Evolutionary conservation across 2,888 invertebrate genomes (phyloP).

Genomic region (Euzetes globulus): DNA sequence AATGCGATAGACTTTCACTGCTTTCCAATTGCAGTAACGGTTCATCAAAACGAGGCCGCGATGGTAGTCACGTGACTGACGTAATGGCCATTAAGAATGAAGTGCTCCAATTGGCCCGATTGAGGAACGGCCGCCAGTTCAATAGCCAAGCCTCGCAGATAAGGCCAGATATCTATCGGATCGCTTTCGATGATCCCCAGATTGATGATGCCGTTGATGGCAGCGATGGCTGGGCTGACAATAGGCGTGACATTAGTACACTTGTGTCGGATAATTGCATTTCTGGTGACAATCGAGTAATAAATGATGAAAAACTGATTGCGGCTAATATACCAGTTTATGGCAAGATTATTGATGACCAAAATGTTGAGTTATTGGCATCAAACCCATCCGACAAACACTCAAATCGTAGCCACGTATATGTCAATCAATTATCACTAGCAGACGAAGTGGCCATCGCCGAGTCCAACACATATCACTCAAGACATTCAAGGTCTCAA

Average conservation of each 20-base stretch:
- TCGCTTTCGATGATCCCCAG: conserved; percentile 11
- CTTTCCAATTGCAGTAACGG: conserved; percentile 2
- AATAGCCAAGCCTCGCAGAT: not conserved
- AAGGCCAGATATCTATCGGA: conserved; percentile 26
- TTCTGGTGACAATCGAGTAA: conserved; percentile 10
- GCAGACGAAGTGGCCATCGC: conserved; percentile 21
- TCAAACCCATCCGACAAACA: not conserved
- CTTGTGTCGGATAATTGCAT: conserved; percentile 8
- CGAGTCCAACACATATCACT: not conserved
- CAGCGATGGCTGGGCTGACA: not conserved
- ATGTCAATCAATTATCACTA: conserved; percentile 28
- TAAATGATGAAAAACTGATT: conserved; percentile 6
- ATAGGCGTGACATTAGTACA: not conserved
- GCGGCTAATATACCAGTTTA: not conserved
- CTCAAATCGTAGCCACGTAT: not conserved
- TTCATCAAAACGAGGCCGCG: not conserved
- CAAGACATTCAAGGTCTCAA: not conserved
- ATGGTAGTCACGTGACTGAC: not conserved
- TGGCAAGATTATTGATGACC: conserved; percentile 22
- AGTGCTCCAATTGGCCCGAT: conserved; percentile 19
- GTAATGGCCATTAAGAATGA: conserved; percentile 18
- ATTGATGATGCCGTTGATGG: conserved; percentile 6
- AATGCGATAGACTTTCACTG: not conserved
- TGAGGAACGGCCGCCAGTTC: not conserved
- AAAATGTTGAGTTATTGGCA: not conserved